Evolutionary conservation across 2,113 vertebrate genomes (phyloP).

Genomic region (Oxyura jamaicensis): DNA sequence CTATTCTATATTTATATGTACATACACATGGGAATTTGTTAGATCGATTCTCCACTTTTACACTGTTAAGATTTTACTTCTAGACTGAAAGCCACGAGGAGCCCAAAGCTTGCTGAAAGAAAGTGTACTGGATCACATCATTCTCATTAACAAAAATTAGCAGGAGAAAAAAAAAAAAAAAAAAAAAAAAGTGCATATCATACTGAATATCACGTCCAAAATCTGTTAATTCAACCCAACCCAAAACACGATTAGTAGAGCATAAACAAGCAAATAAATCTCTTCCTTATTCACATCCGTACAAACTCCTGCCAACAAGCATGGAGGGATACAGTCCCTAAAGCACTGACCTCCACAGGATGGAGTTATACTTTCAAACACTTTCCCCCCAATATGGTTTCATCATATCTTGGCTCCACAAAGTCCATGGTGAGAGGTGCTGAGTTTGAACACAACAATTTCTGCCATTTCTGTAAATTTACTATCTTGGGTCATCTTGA

Average conservation of each 20-base stretch:
- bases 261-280: not conserved
- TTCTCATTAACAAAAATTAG: not conserved
- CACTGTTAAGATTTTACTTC: not conserved
- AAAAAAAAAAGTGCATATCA: not conserved
- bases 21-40: not conserved
- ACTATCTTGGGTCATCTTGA: not conserved
- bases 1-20: not conserved
- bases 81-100: not conserved
- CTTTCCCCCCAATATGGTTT: not conserved
- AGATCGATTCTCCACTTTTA: not conserved
- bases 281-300: not conserved
- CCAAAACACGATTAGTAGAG: not conserved
- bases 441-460: not conserved
- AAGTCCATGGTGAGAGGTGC: not conserved
- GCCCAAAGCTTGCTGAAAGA: not conserved
- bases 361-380: not conserved
- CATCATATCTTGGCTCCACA: not conserved
- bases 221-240: not conserved
- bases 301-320: not conserved
- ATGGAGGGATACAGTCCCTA: not conserved
- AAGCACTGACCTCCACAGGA: not conserved
- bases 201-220: not conserved
- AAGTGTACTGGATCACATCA: not conserved
- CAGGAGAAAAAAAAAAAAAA: not conserved
- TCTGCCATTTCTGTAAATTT: not conserved